Conservation (phyloP, 2,888 invertebrate genomes). For the Mythimna vitellina region DNA sequence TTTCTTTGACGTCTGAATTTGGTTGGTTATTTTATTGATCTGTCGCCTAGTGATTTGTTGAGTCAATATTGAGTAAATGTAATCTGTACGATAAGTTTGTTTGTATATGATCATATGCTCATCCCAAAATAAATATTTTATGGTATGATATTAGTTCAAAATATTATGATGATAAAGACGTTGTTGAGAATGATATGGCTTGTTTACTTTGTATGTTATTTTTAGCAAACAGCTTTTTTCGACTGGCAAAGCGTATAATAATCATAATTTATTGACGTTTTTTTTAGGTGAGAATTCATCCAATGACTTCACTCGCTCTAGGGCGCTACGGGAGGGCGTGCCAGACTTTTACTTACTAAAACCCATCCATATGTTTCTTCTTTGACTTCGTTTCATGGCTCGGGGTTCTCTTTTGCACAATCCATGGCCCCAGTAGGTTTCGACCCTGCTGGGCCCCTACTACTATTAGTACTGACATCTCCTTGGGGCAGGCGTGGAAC, state of each 20-base stretch:
- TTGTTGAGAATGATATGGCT: neutral
- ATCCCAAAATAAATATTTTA: constrained; percentile 33
- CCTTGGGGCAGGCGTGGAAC: too few relatives aligned
- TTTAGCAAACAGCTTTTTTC: neutral
- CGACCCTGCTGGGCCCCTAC: too few relatives aligned
- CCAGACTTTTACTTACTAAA: too few relatives aligned
- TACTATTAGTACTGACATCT: too few relatives aligned
- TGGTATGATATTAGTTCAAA: neutral
- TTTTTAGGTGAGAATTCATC: too few relatives aligned
- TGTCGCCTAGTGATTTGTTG: constrained; percentile 36
- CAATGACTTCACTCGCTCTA: too few relatives aligned
- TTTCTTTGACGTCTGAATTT: constrained; percentile 46
- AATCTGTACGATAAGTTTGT: constrained; percentile 36
- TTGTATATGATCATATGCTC: constrained; percentile 16
- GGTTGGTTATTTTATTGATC: constrained; percentile 9
- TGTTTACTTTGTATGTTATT: neutral
- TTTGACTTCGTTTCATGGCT: too few relatives aligned
- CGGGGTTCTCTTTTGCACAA: too few relatives aligned
- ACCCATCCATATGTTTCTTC: too few relatives aligned
- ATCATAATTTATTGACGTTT: neutral
- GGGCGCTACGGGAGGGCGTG: too few relatives aligned
- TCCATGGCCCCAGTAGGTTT: too few relatives aligned
- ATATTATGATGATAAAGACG: neutral
- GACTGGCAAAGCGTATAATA: neutral
- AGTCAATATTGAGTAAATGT: constrained; percentile 40